phyloP scores from a whole-genome alignment of 2,113 vertebrate species.

The Dissostichus mawsoni region DNA sequence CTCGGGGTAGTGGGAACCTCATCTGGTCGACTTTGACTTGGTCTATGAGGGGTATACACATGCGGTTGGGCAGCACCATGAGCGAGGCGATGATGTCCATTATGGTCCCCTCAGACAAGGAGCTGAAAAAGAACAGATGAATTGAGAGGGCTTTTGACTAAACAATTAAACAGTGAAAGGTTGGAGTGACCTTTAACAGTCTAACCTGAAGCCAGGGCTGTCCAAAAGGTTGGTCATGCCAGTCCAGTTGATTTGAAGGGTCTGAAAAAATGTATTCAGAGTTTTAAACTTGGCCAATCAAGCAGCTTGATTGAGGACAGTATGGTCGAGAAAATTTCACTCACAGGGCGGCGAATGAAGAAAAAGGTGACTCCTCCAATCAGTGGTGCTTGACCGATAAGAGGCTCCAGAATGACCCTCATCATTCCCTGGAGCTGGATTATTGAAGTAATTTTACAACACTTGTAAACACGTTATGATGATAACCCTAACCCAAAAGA shows the following conservation, averaged over 20 bases:
- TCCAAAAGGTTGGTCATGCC: conserved; percentile 94
- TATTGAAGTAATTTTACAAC: background rate
- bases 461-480: background rate
- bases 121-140: conserved; percentile 75
- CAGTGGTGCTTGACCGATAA: conserved; percentile 89
- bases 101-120: conserved; percentile 89
- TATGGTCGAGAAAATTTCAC: conserved; percentile 48
- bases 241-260: conserved; percentile 93
- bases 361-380: conserved; percentile 95
- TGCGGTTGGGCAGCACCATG: conserved; percentile 94
- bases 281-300: background rate
- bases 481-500: background rate
- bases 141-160: conserved; percentile 7
- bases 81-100: conserved; percentile 90
- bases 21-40: conserved; percentile 91
- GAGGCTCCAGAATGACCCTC: conserved; percentile 92
- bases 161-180: background rate
- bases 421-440: conserved; percentile 91
- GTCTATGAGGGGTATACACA: conserved; percentile 93
- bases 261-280: conserved; percentile 59
- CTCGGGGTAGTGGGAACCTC: conserved; percentile 92
- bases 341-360: conserved; percentile 95
- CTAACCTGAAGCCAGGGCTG: conserved; percentile 90
- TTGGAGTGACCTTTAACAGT: background rate
- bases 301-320: background rate